Percentiles rank a stretch among this genome's conserved stretches.
Conservation (phyloP, 2,113 vertebrate genomes). For the Coracopsis vasa region DNA sequence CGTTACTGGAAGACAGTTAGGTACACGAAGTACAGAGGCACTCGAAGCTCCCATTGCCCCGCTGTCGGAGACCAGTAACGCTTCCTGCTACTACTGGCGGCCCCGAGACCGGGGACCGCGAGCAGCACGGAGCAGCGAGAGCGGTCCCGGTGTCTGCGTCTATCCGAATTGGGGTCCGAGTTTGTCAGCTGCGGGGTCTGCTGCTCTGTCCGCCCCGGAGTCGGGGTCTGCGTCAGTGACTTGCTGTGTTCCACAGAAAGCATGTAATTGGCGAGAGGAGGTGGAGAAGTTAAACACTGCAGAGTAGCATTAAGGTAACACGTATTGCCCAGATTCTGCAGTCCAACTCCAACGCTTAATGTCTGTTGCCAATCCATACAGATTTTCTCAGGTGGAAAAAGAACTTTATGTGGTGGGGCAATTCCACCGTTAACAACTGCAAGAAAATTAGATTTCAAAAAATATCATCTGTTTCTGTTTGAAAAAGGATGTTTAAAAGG, state of each 20-base stretch:
- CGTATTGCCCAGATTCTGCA: conserved; percentile 94
- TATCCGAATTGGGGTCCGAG: no score
- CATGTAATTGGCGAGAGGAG: conserved; percentile 94
- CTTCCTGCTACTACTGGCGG: no score
- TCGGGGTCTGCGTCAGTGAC: conserved; percentile 40
- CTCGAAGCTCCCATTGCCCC: no score
- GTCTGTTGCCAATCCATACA: conserved; percentile 89
- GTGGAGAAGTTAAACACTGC: conserved; percentile 92
- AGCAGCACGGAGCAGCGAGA: no score
- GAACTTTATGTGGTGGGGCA: conserved; percentile 88
- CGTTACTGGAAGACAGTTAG: no score
- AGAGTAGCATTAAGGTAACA: conserved; percentile 95
- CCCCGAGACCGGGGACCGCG: no score
- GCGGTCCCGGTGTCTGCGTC: no score
- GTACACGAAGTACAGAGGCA: no score
- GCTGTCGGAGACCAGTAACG: no score
- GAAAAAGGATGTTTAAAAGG: not conserved
- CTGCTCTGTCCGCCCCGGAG: no score
- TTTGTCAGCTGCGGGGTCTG: no score
- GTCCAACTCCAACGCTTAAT: conserved; percentile 89
- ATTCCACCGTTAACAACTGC: conserved; percentile 86
- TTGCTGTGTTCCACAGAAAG: conserved; percentile 92
- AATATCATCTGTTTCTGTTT: not conserved
- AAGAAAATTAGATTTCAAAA: not conserved
- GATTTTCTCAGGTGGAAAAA: conserved; percentile 91